Evolutionary conservation across 37 sponge, comb jelly and placozoan genomes (phyloP), one percentile per base, ranked within the genome.

Genomic region (Crambe crambe): DNA sequence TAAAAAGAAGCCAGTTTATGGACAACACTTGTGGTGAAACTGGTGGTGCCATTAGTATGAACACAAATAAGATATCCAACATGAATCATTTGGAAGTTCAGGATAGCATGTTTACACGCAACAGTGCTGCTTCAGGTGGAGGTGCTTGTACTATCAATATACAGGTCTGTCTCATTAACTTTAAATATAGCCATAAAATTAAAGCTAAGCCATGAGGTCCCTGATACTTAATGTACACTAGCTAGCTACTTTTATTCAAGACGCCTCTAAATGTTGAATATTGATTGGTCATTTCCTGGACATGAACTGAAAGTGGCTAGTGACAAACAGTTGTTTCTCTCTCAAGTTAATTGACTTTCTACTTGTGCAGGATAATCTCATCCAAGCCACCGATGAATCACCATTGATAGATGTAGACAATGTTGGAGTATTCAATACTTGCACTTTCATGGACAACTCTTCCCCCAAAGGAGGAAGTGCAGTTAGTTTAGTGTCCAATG

Each of bases 41-140:
- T 68, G 89, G 89, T 26, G 89, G 89, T 12, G 89, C 61, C 0
- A 73, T 88, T 21, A 66, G 79, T 43, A 41, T 89, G 56, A 68
- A 83, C 62, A 78, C 60, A 0, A 83, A 83, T 56, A 54, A 83
- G 20, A 62, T 60, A 2, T 35, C 74, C 21, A 21, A 63, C 42
- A 31, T 34, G 41, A 88, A 88, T 42, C 26, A 18, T 1, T 15
- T 88, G 8, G 18, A 18, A 23, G 34, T 88, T 21, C 23, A 25
- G 2, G 73, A 88, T 34, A 72, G 72, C 25, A 12, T 15, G 0
- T 88, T 88, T 35, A 27, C 3, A 34, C 58, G 39, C 42, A 78
- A 77, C 58, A 39, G n/a, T 21, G 89, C 89, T 36, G 21, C 37
- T 35, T 72, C 69, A 21, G 89, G 89, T 34, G 89, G 89, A 37